Evolutionary conservation across 2,113 vertebrate species (phyloP).

Genomic region (Aix galericulata): DNA sequence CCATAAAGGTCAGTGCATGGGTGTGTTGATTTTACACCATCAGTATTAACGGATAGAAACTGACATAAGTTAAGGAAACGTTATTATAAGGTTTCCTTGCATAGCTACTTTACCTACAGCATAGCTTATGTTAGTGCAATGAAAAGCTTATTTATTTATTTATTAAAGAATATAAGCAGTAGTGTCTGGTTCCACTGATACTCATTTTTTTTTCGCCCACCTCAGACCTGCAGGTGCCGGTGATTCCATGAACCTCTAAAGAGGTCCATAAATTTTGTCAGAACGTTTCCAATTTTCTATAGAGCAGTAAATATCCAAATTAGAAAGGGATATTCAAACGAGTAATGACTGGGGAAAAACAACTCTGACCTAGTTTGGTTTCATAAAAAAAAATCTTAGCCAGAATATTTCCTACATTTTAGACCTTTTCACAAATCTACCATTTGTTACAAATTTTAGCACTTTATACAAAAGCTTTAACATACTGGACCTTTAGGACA

Average conservation of each 20-base stretch:
- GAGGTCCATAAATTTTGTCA: neutral
- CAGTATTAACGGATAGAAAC: neutral
- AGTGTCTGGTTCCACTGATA: neutral
- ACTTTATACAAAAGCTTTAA: neutral
- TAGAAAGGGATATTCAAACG: neutral
- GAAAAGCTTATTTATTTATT: neutral
- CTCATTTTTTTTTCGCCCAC: neutral
- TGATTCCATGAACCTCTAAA: neutral
- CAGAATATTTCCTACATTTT: neutral
- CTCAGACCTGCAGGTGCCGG: neutral
- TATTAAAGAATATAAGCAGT: neutral
- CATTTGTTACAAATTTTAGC: neutral
- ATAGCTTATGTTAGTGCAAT: neutral
- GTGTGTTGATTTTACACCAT: neutral
- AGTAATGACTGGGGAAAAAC: fast-evolving
- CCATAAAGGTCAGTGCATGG: neutral
- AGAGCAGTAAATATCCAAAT: neutral
- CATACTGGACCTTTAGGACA: neutral
- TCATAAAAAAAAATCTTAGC: neutral
- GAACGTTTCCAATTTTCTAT: neutral
- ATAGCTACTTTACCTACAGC: neutral
- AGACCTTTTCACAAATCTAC: neutral
- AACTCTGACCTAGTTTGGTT: neutral
- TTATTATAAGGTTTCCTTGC: neutral
- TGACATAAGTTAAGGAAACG: neutral